Evolutionary conservation across 2,888 invertebrate species (phyloP), one percentile per base, ranked within the genome.

Genomic region (Luffia ferchaultella): DNA sequence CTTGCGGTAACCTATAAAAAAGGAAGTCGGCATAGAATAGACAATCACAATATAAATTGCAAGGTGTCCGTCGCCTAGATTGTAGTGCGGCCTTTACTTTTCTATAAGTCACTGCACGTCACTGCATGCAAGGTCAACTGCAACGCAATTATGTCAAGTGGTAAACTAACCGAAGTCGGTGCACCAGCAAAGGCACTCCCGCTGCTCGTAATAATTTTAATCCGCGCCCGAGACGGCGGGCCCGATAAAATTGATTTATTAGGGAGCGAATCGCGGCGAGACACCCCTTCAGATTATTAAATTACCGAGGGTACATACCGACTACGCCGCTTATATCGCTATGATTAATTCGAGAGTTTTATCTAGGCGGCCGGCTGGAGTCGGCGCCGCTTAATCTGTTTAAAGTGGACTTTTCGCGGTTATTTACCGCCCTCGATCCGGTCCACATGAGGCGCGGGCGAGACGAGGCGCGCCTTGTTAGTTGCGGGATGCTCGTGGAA

Each of bases 401-500:
- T 70, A 67, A 71, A 71, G 66, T 65, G 65, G 67, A 67, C 67
- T 74, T 77, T 73, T 66, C 61, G 60, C 60, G 63, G 70, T 75
- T 74, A 76, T 76, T 74, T 75, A 75, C 62, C 63, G 59, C 59
- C 52, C 54, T 54, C 58, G 61, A 60, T 64, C 30, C 30, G 30
- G 30, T 12, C 5, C 30, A 58, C 60, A 55, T 52, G 50, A 48
- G 49, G 45, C 40, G 30, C 48, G 41, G 48, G 43, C 44, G 49
- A 49, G 45, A 64, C 63, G 59, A 60, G 59, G 60, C 60, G 58
- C 64, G 70, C 74, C 73, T 78, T 76, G 80, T 80, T 82, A 80
- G 76, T 75, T 70, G 75, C 63, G 74, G 73, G 69, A 64, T 69
- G 70, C 70, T 70, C 67, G 70, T 67, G 70, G 70, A 76, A 73